Base-by-base conservation (phyloP, 2,888 invertebrate genomes). In the Helleia helle region DNA sequence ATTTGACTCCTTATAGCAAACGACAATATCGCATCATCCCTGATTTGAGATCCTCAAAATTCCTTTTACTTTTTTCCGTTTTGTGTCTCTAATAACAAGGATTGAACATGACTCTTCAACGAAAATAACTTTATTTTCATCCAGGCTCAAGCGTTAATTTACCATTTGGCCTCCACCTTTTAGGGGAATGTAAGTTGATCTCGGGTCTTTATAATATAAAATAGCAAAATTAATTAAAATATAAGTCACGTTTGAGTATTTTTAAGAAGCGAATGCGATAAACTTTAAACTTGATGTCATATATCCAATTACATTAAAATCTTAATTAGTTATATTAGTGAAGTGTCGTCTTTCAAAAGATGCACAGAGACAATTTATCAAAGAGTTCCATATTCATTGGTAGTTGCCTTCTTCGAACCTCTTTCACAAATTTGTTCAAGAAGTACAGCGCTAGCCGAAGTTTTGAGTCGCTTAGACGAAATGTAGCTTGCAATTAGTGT, bases 281-380 rank as follows among this genome's bases (percentile, higher is more conserved):
- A n/a, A n/a, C n/a, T n/a, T n/a, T n/a, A n/a, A n/a, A n/a, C n/a
- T n/a, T n/a, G n/a, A n/a, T n/a, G n/a, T n/a, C n/a, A 22, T 5
- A 22, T 22, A 5, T 22, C 22, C 73, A 81, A 83, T 84, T 84
- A 80, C 74, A 74, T 81, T 81, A 80, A 81, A 75, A 80, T 77
- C 76, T 77, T 77, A 81, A 81, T 84, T 80, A 81, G 72, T 72
- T 72, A 76, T 79, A 81, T 81, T 76, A 77, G 69, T 65, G 56
- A 72, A 75, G 69, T 71, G 65, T 72, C 71, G 65, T 71, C 70
- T 67, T 70, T 71, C 66, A 46, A 44, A 47, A 44, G 43, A 43
- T 49, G 47, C 42, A 40, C 47, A 36, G 43, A 45, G 34, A 26
- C 36, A 42, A 41, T 44, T 46, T 43, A 37, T 42, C 47, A 46